phyloP scores from a whole-genome alignment of 1,140 invertebrate species.

The Ectropis grisescens region DNA sequence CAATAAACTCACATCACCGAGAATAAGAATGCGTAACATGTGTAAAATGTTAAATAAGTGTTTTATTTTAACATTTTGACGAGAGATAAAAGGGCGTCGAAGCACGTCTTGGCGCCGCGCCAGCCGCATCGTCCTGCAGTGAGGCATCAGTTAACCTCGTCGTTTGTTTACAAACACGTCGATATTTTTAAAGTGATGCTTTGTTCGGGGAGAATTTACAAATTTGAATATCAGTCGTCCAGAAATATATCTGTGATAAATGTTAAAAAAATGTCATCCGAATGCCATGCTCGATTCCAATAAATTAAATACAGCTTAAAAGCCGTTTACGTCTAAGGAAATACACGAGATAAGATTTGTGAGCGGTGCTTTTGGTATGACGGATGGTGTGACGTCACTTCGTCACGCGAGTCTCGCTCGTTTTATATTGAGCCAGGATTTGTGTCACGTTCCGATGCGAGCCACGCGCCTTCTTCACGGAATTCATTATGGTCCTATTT shows the following conservation, averaged over 20 bases:
- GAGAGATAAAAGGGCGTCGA: slow-evolving; percentile 46
- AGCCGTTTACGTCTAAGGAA: too few relatives aligned
- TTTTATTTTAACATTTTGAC: slow-evolving; percentile 38
- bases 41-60: slow-evolving; percentile 34
- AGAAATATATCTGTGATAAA: too few relatives aligned
- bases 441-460: slow-evolving; percentile 33
- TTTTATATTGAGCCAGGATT: slow-evolving; percentile 27
- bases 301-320: too few relatives aligned
- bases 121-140: slow-evolving; percentile 36
- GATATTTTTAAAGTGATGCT: slow-evolving; percentile 25
- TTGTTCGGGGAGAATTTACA: slow-evolving; percentile 6
- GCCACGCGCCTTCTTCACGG: slow-evolving; percentile 17
- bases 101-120: slow-evolving; percentile 33
- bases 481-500: slow-evolving; percentile 23
- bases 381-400: slow-evolving; percentile 11
- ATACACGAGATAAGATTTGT: too few relatives aligned
- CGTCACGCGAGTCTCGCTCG: slow-evolving; percentile 15
- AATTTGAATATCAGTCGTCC: neutral
- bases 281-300: too few relatives aligned
- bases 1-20: slow-evolving; percentile 15
- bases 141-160: slow-evolving; percentile 22
- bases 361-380: slow-evolving; percentile 12
- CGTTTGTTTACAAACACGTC: slow-evolving; percentile 50
- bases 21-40: slow-evolving; percentile 21
- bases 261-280: too few relatives aligned